phyloP scores from a whole-genome alignment of 2,113 vertebrate species.

The Anhinga rufa region DNA sequence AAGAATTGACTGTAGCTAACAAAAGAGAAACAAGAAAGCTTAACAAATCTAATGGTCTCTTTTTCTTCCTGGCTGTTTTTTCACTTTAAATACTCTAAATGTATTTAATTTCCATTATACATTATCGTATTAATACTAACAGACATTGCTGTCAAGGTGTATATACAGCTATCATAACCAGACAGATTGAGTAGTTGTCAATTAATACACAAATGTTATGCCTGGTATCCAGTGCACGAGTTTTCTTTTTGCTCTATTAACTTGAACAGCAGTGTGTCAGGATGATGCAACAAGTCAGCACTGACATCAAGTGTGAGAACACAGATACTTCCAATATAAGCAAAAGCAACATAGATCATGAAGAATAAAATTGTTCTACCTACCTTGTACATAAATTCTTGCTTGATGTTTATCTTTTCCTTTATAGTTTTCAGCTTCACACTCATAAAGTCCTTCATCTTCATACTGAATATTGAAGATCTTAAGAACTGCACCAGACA shows the following conservation, averaged over 20 bases:
- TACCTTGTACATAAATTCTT: conserved; percentile 87
- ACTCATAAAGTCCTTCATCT: conserved; percentile 88
- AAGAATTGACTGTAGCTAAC: not conserved
- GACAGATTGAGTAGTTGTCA: not conserved
- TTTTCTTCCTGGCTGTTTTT: not conserved
- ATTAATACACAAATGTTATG: not conserved
- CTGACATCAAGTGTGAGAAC: not conserved
- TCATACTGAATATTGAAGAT: conserved; percentile 89
- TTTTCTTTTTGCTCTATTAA: not conserved
- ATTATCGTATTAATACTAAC: not conserved
- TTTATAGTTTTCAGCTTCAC: conserved; percentile 89
- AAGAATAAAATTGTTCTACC: not conserved
- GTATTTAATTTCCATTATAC: not conserved
- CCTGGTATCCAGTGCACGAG: not conserved
- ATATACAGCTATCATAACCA: not conserved
- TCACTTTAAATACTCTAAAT: not conserved
- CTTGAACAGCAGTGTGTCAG: not conserved
- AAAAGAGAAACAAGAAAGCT: not conserved
- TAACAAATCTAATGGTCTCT: not conserved
- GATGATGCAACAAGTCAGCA: not conserved
- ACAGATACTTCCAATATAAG: not conserved
- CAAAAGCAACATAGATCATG: not conserved
- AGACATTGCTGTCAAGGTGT: not conserved
- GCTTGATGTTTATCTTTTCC: conserved; percentile 88
- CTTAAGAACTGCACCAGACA: conserved; percentile 85